These are phyloP conservation scores for Drosophila hydei DNA, from an alignment of 1,140 invertebrate species.

Conservation along the genomic window DNA sequence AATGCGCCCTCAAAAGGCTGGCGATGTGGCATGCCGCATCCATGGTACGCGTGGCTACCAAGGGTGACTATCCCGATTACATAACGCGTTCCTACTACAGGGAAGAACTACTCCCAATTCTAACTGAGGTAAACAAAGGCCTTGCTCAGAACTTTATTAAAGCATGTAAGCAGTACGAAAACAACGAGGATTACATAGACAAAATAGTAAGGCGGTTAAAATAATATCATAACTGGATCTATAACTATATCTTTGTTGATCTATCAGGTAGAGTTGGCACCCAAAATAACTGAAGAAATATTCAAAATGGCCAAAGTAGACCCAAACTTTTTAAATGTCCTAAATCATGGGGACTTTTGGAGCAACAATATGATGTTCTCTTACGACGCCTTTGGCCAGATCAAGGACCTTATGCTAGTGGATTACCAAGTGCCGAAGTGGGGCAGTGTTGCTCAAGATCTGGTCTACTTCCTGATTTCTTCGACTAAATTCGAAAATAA, in stretches of 20 bases:
- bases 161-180: constrained; percentile 41
- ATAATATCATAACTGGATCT: background rate
- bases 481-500: constrained; percentile 70
- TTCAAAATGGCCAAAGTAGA: constrained; percentile 50
- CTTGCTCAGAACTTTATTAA: constrained; percentile 37
- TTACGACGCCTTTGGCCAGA: constrained; percentile 84
- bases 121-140: constrained; percentile 37
- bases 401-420: constrained; percentile 65
- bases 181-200: constrained; percentile 51
- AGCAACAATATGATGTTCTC: constrained; percentile 86
- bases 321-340: constrained; percentile 85
- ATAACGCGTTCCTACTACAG: constrained; percentile 43
- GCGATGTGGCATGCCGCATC: constrained; percentile 86
- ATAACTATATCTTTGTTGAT: background rate
- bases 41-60: constrained; percentile 83
- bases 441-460: constrained; percentile 59
- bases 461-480: constrained; percentile 63
- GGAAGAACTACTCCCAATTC: constrained; percentile 37
- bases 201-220: constrained; percentile 41
- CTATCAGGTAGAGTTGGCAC: constrained; percentile 20
- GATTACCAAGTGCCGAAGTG: constrained; percentile 70
- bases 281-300: constrained; percentile 37
- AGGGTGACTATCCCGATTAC: constrained; percentile 64
- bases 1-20: constrained; percentile 84
- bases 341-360: constrained; percentile 87